These are phyloP conservation scores for Pomatostomus ruficeps DNA, from an alignment of 2,113 vertebrate genomes.

Conservation along the genomic window DNA sequence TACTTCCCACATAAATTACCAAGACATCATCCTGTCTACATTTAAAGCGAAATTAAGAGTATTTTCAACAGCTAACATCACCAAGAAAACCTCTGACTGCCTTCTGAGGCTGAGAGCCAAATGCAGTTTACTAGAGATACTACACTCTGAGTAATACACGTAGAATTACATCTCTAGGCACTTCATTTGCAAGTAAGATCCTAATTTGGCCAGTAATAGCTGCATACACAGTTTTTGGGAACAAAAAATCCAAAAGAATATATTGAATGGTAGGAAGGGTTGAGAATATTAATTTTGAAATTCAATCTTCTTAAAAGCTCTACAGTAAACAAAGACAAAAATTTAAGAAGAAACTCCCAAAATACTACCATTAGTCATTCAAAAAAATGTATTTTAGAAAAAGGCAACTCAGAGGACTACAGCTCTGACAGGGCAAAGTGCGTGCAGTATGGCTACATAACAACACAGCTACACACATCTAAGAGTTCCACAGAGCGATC, in stretches of 20 bases:
- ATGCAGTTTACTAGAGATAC: neutral
- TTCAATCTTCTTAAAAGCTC: neutral
- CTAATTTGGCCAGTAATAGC: neutral
- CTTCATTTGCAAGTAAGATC: neutral
- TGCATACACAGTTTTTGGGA: neutral
- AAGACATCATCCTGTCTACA: neutral
- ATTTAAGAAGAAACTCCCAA: neutral
- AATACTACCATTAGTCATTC: neutral
- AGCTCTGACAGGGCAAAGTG: neutral
- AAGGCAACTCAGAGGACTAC: neutral
- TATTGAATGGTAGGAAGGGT: neutral
- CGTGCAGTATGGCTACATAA: neutral
- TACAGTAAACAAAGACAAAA: neutral
- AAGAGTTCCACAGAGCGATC: fast-evolving
- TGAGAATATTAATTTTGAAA: neutral
- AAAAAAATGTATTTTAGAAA: neutral
- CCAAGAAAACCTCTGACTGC: neutral
- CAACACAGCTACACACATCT: neutral
- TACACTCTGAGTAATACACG: neutral
- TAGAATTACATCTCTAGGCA: neutral
- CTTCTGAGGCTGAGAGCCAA: neutral
- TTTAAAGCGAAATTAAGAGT: neutral
- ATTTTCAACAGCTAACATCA: neutral
- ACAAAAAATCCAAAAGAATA: neutral
- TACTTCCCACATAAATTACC: neutral